Base-by-base conservation (phyloP, 2,888 invertebrate species). In the Platycheirus rosarum region DNA sequence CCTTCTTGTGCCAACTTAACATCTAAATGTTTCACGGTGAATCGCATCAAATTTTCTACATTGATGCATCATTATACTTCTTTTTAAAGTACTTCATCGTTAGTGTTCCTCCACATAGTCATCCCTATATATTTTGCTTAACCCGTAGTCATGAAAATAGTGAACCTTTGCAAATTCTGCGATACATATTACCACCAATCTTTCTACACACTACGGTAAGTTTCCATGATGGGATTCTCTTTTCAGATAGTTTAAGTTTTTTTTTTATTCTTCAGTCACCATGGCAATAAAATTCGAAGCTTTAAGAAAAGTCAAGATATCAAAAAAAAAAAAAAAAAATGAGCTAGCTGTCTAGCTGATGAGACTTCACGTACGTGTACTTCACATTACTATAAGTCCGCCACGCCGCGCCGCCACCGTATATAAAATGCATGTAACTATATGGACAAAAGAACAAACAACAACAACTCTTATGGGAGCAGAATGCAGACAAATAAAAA, bases 11-110 rank as follows among this genome's bases (percentile, higher is more conserved):
- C 35, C 35, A 35, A 35, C 35, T 7, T 35, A 35, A 35, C n/a
- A 9, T n/a, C 5, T 2, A 7, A 35, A 14, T 26, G 70, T 42
- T 23, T n/a, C 11, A 7, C 44, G 32, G 23, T 23, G 23, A 23
- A 23, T 63, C 76, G 65, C 70, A 70, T 70, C 48, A 70, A 77
- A 77, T 77, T 77, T 70, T 77, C 76, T 77, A 77, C 42, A 57
- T 77, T 65, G 48, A 70, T 77, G 76, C 76, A 77, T 55, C 55
- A 57, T 42, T 32, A 26, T 32, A 48, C 7, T 40, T 13, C 37
- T 55, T 55, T 44, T 46, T 40, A 26, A 62, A 18, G 20, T 40
- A 69, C 37, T 46, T 23, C 37, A 62, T 53, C 44, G 26, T 9
- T 29, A 23, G 46, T 18, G n/a, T 32, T 49, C n/a, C 32, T 23